Conservation (phyloP, 1,140 invertebrate species). For the Caenorhabditis brenneri region DNA sequence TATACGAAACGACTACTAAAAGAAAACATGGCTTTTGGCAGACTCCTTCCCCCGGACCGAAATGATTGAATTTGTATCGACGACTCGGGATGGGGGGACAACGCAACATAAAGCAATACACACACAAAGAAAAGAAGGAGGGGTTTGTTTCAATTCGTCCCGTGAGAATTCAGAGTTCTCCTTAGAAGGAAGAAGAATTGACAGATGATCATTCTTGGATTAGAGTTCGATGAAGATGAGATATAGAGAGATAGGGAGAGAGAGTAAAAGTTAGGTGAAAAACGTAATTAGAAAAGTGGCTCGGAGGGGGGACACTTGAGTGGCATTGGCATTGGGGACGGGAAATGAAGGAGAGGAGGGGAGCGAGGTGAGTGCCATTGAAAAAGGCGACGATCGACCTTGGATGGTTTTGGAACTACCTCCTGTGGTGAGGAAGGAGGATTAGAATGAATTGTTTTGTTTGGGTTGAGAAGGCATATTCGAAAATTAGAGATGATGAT, state of each 20-base stretch:
- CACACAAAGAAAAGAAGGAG: not conserved
- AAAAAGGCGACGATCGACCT: not conserved
- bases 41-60: too few species aligned
- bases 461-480: not conserved
- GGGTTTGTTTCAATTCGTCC: not conserved
- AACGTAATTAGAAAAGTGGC: conserved; percentile 33
- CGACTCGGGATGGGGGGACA: not conserved
- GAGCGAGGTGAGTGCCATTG: conserved; percentile 8
- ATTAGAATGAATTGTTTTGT: not conserved
- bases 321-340: not conserved
- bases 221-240: not conserved
- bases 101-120: not conserved
- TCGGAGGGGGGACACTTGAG: not conserved
- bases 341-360: not conserved
- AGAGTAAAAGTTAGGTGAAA: conserved; percentile 15
- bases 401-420: not conserved
- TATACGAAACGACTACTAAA: too few species aligned
- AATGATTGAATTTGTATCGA: conserved; percentile 41
- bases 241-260: not conserved
- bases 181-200: too few species aligned
- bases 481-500: too few species aligned
- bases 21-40: too few species aligned
- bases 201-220: conserved; percentile 22
- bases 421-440: not conserved
- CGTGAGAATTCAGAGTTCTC: not conserved